Evolutionary conservation across 1,140 invertebrate species (phyloP), one percentile per base, ranked within the genome.

Genomic region (Heliothis subflexa): DNA sequence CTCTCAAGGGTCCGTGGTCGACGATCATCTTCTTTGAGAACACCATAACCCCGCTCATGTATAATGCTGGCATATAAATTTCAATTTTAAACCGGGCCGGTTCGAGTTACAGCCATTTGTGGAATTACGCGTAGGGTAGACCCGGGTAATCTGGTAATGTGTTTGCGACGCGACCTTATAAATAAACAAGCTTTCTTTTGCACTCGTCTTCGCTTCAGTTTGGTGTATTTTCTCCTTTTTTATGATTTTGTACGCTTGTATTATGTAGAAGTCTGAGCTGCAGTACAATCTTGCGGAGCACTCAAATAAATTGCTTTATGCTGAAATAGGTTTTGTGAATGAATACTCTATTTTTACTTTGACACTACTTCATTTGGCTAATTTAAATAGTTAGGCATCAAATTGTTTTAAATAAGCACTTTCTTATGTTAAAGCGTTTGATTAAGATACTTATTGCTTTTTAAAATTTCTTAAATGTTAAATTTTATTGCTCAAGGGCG

Each of bases 11-110:
- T 45, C 50, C 57, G 21, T 28, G 45, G 50, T 28, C 59, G 47
- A 14, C 78, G 78, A 89, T 90, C 86, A 88, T 89, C 86, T 86
- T 89, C 88, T 89, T 90, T 91, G 86, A 87, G 85, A 83, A 81
- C 81, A 78, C 86, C 81, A 86, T 89, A 91, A 90, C 88, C 87
- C 88, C 83, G 59, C 83, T 93, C 91, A 93, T 93, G 84, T 88
- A 92, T 92, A 89, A 93, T 93, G 90, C 89, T 87, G 86, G 88
- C 89, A 92, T 93, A 93, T 93, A 93, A 93, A 93, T 93, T 93
- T 92, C 92, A 93, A 93, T 93, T 93, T 93, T 93, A 92, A 92
- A 92, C 87, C 91, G 81, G 85, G 81, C 80, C 83, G 84, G 86
- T 86, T 93, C 90, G 81, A 85, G 92, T 93, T 93, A 90, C 92